phyloP scores from a whole-genome alignment of 1,140 invertebrate genomes.

The Meloidogyne chitwoodi region DNA sequence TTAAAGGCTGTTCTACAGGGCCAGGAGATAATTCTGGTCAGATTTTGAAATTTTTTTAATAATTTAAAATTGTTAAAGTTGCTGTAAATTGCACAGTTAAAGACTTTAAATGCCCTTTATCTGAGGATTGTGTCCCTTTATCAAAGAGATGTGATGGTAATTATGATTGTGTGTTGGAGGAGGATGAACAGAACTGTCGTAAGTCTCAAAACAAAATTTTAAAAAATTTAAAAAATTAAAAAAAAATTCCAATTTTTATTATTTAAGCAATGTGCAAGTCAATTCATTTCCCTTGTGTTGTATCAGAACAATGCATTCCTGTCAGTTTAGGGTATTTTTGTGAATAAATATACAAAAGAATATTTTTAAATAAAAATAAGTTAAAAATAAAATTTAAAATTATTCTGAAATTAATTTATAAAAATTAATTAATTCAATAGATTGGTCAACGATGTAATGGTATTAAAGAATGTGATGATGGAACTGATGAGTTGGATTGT shows the following conservation, averaged over 20 bases:
- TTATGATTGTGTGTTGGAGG: conserved; percentile 58
- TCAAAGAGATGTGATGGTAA: conserved; percentile 52
- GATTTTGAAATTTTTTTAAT: background rate
- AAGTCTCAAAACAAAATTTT: conserved; percentile 14
- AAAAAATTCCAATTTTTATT: background rate
- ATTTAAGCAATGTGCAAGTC: conserved; percentile 53
- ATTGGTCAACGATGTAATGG: conserved; percentile 50
- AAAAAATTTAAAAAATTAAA: background rate
- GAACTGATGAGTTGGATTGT: conserved; percentile 55
- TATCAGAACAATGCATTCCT: conserved; percentile 56
- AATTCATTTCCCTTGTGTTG: conserved; percentile 54
- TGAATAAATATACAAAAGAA: background rate
- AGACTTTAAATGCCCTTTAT: conserved; percentile 49
- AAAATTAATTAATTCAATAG: conserved; percentile 1
- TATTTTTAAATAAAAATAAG: background rate
- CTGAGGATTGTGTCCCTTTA: conserved; percentile 50
- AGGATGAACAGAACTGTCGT: conserved; percentile 60
- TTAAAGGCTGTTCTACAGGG: conserved; percentile 50
- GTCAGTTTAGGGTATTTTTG: conserved; percentile 24
- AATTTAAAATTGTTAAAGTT: background rate
- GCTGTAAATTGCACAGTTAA: conserved; percentile 48
- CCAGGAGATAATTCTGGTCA: conserved; percentile 3
- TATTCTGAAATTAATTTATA: background rate
- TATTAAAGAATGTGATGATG: conserved; percentile 50
- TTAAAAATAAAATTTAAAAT: background rate